These are phyloP conservation scores for Lithophane ornitopus DNA, from an alignment of 2,888 invertebrate species.

Conservation along the genomic window DNA sequence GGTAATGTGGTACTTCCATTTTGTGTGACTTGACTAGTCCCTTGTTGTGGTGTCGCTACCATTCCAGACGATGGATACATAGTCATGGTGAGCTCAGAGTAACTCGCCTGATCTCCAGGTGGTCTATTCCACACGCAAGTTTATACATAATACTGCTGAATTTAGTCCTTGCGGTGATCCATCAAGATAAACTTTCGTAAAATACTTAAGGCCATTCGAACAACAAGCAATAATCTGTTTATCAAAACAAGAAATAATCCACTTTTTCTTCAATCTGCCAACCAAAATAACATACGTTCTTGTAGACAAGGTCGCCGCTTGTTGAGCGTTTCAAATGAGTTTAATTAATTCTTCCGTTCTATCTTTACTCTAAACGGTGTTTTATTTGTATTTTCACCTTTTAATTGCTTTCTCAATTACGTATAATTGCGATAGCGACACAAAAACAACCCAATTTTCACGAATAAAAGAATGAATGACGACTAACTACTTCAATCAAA, in stretches of 20 bases:
- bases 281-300: constrained; percentile 80
- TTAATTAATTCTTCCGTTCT: constrained; percentile 63
- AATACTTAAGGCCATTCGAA: constrained; percentile 37
- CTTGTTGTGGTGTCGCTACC: constrained; percentile 87
- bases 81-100: constrained; percentile 80
- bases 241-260: constrained; percentile 68
- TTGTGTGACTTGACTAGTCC: constrained; percentile 85
- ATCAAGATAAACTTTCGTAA: constrained; percentile 57
- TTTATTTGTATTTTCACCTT: constrained; percentile 64
- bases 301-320: constrained; percentile 82
- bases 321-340: constrained; percentile 64
- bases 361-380: constrained; percentile 53
- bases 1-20: constrained; percentile 88
- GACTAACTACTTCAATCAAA: constrained; percentile 36
- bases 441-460: constrained; percentile 85
- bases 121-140: constrained; percentile 83
- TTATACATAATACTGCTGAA: constrained; percentile 85
- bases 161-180: constrained; percentile 71
- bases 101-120: constrained; percentile 85
- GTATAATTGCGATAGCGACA: constrained; percentile 70
- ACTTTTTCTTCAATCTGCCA: constrained; percentile 77
- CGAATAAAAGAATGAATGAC: constrained; percentile 71
- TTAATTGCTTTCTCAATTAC: constrained; percentile 66
- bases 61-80: constrained; percentile 87
- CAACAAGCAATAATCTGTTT: constrained; percentile 58